Evolutionary conservation across 2,797 vertebrate genomes (phyloP).

Genomic region (Gymnoscopelus microlampas): DNA sequence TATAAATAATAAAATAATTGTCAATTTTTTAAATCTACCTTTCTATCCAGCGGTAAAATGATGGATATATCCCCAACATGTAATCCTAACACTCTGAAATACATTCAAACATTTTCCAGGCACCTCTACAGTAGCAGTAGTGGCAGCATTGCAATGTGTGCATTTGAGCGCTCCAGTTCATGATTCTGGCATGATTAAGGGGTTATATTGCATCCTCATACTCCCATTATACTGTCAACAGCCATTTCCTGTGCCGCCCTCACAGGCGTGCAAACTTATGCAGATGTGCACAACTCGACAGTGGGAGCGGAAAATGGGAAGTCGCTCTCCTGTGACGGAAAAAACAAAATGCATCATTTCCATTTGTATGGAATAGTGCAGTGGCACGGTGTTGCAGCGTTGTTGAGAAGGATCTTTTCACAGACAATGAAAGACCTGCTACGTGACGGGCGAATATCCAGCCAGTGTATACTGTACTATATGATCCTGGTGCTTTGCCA

Average conservation of each 20-base stretch:
- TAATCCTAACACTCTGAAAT: conserved; percentile 8
- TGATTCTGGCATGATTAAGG: conserved; percentile 79
- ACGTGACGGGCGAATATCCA: conserved; percentile 65
- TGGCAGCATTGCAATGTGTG: conserved; percentile 60
- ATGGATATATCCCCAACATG: conserved; percentile 12
- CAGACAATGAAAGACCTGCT: conserved; percentile 45
- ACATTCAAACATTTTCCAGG: conserved; percentile 1
- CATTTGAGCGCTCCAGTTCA: conserved; percentile 67
- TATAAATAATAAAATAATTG: too few species aligned
- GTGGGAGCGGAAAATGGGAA: conserved; percentile 77
- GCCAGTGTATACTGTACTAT: too few species aligned
- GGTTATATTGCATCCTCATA: conserved; percentile 76
- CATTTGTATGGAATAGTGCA: conserved; percentile 73
- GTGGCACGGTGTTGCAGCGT: conserved; percentile 44
- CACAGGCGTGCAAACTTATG: conserved; percentile 69
- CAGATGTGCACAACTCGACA: conserved; percentile 75
- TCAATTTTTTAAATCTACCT: not conserved
- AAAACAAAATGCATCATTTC: conserved; percentile 79
- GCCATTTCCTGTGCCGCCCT: conserved; percentile 67
- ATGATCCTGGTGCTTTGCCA: too few species aligned
- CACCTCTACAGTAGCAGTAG: conserved; percentile 19
- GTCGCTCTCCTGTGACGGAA: conserved; percentile 75
- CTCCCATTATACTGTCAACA: conserved; percentile 79
- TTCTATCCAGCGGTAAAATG: conserved; percentile 17
- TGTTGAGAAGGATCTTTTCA: conserved; percentile 56